Conservation (phyloP, 2,888 invertebrate species). For the Dioctria rufipes region DNA sequence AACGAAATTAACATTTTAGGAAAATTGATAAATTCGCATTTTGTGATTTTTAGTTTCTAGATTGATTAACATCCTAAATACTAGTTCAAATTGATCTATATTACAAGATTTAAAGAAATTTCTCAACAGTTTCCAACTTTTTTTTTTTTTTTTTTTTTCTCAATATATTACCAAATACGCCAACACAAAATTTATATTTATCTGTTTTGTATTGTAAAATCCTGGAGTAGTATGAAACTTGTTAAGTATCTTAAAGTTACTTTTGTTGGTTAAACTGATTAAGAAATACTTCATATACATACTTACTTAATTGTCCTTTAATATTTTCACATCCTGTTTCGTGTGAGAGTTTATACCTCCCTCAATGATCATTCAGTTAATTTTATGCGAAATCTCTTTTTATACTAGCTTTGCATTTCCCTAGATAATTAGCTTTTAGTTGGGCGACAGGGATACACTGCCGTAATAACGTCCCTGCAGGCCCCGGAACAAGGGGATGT, state of each 20-base stretch:
- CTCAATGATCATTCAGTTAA: no score
- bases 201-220: slow-evolving; percentile 40
- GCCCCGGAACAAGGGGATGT: no score
- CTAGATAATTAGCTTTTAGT: no score
- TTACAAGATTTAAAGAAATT: slow-evolving; percentile 22
- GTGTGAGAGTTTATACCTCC: no score
- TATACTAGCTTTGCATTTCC: no score
- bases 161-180: slow-evolving; percentile 26
- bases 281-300: not conserved
- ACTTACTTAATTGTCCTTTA: no score
- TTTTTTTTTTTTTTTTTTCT: no score
- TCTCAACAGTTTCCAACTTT: slow-evolving; percentile 25
- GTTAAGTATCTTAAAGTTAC: slow-evolving; percentile 5
- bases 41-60: slow-evolving; percentile 41
- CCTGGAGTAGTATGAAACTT: slow-evolving; percentile 38
- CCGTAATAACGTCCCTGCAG: no score
- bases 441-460: no score
- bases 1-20: slow-evolving; percentile 66
- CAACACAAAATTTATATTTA: slow-evolving; percentile 29
- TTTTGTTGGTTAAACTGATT: not conserved
- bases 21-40: slow-evolving; percentile 26
- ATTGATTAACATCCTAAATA: slow-evolving; percentile 10
- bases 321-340: no score
- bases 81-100: slow-evolving; percentile 46
- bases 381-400: no score